Evolutionary conservation across 2,113 vertebrate genomes (phyloP), one percentile per base, ranked within the genome.

Genomic region (Pavo muticus): DNA sequence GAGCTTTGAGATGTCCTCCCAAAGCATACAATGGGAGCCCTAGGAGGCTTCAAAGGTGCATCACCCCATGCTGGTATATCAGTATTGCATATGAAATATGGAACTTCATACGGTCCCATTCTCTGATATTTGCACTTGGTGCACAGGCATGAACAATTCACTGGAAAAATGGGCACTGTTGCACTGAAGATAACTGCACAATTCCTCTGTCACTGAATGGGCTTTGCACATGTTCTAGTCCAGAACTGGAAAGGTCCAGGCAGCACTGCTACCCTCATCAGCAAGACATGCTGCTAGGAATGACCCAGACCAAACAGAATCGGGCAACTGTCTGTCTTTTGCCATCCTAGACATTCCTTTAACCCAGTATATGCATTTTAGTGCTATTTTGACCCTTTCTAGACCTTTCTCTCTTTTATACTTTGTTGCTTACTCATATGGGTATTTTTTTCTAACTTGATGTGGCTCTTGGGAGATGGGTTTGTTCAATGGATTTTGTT

Each of bases 121-220:
- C 21, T 86, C 68, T 63, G 61, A 27, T 61, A 25, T 39, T 37
- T 64, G 25, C 61, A 25, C 13, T 42, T 0, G 0, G n/a, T 9
- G 25, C 3, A 0, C 42, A 74, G 50, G 67, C 14, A 45, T 11
- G 0, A 5, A 35, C 29, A 44, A 9, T 42, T 42, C 71, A 45
- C 23, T 57, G 81, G 44, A 52, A 60, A 54, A 79, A 35, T 0
- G 0, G 60, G 23, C 44, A 11, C 42, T 7, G 42, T 3, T 3
- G 1, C 9, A 1, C 0, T 60, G 52, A n/a, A 54, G 54, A 45
- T 6, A 30, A 24, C 27, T 2, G 1, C 12, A 6, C 1, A 1
- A 15, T 52, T 79, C 14, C 44, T 52, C n/a, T 21, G n/a, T 5
- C 35, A 6, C 20, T 48, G 61, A 16, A 42, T 35, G 54, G 12